A percentile compares a stretch with the other conserved stretches of the same genome.
Conservation (phyloP, 1,140 invertebrate species). For the Maniola jurtina region DNA sequence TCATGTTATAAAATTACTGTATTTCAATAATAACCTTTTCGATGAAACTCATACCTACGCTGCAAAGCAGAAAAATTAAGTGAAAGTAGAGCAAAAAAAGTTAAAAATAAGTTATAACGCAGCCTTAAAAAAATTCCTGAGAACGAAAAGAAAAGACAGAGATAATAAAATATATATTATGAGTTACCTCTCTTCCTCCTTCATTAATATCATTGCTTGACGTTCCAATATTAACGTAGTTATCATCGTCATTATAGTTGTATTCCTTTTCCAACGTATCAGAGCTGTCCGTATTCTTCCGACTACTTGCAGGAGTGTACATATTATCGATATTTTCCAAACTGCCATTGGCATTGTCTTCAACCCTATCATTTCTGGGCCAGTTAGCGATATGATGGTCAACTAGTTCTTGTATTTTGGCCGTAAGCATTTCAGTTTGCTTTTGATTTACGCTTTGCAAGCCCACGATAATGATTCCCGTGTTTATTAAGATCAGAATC, state of each 20-base stretch:
- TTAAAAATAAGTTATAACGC: no score
- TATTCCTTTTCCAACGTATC: slow-evolving; percentile 69
- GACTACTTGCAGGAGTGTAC: slow-evolving; percentile 54
- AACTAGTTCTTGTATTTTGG: slow-evolving; percentile 67
- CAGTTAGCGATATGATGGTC: slow-evolving; percentile 64
- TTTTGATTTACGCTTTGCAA: slow-evolving; percentile 66
- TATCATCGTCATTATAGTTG: slow-evolving; percentile 59
- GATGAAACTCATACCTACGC: no score
- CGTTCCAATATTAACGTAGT: slow-evolving; percentile 42
- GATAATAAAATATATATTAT: background rate
- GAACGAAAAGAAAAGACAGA: no score
- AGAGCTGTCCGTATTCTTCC: slow-evolving; percentile 69
- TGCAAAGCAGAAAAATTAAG: no score
- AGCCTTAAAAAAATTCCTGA: background rate
- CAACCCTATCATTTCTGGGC: slow-evolving; percentile 47
- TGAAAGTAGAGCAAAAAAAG: no score
- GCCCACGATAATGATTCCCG: slow-evolving; percentile 72
- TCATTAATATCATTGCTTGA: slow-evolving; percentile 45
- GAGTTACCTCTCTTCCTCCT: slow-evolving; percentile 49
- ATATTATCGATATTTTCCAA: slow-evolving; percentile 59
- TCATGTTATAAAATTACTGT: no score
- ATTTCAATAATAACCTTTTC: no score
- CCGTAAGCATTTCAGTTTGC: slow-evolving; percentile 60
- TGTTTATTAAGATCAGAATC: slow-evolving; percentile 82
- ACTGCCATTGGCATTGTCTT: slow-evolving; percentile 38